These are phyloP conservation scores for Labrus mixtus DNA, from an alignment of 2,113 vertebrate species.

Conservation along the genomic window DNA sequence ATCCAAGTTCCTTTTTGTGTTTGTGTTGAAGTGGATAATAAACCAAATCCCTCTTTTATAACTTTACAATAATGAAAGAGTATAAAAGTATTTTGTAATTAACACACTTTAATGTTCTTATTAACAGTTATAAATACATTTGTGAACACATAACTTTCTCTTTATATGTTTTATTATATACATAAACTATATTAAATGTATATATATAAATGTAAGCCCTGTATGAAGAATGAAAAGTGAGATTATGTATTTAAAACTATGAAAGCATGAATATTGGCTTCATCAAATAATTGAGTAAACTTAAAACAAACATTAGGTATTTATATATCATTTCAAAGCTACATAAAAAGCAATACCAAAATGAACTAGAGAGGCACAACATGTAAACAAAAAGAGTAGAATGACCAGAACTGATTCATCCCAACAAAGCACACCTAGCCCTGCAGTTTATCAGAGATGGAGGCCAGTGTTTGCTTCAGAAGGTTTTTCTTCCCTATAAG, in stretches of 20 bases:
- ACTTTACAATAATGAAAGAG: too few species aligned
- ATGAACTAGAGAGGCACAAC: neutral
- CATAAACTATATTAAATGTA: neutral
- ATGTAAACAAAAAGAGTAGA: slow-evolving; percentile 11
- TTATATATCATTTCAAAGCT: too few species aligned
- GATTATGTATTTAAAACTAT: neutral
- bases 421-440: slow-evolving; percentile 29
- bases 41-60: too few species aligned
- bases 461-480: slow-evolving; percentile 69
- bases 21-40: too few species aligned
- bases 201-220: neutral
- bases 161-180: neutral
- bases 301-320: neutral
- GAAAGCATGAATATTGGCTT: neutral
- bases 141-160: neutral
- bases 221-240: neutral
- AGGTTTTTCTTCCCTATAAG: slow-evolving; percentile 80
- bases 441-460: slow-evolving; percentile 80
- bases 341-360: too few species aligned
- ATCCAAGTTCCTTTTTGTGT: neutral
- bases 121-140: neutral
- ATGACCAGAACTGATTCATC: neutral
- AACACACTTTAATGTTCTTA: neutral
- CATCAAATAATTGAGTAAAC: slow-evolving; percentile 10
- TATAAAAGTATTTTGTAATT: neutral